Evolutionary conservation across 2,888 invertebrate genomes (phyloP), one percentile per base, ranked within the genome.

Genomic region (Apotomis capreana): DNA sequence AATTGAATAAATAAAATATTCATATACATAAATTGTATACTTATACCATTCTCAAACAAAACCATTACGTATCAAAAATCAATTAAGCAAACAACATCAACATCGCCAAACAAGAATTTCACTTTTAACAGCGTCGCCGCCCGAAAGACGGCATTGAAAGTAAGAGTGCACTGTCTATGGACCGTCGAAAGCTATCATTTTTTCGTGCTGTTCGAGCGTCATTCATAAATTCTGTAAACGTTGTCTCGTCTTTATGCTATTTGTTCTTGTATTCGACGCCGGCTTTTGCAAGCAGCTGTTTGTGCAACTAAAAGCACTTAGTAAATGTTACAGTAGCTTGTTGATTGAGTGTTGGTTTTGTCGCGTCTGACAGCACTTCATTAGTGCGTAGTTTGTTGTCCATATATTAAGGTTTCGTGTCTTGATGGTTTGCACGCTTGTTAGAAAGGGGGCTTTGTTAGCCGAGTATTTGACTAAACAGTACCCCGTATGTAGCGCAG

Each of bases 1-100:
- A 26, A 26, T 26, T 26, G 26, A 26, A 26, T 26, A 26, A 26
- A 26, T 26, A 26, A 26, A 26, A 26, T 26, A 26, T 26, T 26
- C 26, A 26, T 26, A 26, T 26, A 26, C 26, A 26, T 2, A 26
- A 26, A 26, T 26, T 26, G 2, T 26, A 26, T 26, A 26, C 26
- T 0, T 26, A 26, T 26, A 26, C 26, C 26, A 26, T 26, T 26
- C 26, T 26, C 26, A 26, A 26, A 26, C 26, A 26, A 26, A 26
- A 26, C 26, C 26, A 26, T 26, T 26, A 26, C 52, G 58, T 75
- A 76, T 73, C 44, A 2, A 76, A 79, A 80, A 80, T 80, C 75
- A 80, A 84, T 84, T 82, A 81, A 79, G 74, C 59, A 74, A 76
- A 79, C 78, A 78, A 71, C 76, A 76, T 67, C 74, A 54, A 72